These are phyloP conservation scores for Rotaria macrura DNA, from an alignment of 2,888 invertebrate genomes.

Conservation along the genomic window DNA sequence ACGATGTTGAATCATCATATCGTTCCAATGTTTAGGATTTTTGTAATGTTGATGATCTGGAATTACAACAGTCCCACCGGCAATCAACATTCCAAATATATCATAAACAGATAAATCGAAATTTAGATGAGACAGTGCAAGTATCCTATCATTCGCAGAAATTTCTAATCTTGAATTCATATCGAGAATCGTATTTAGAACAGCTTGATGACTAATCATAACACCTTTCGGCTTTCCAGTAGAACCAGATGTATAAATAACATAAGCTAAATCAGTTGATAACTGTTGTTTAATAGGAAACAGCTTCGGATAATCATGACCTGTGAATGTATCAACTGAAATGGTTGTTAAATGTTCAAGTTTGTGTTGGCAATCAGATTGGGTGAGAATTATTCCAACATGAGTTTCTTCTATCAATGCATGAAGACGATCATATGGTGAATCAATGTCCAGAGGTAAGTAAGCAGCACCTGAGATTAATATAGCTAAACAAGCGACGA, in stretches of 20 bases:
- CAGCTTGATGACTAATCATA: constrained; percentile 16
- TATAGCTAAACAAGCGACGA: neutral
- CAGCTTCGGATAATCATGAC: too few relatives aligned
- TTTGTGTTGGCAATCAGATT: neutral
- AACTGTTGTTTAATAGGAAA: neutral
- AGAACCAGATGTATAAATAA: constrained; percentile 9
- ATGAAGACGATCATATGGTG: neutral
- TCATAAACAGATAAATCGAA: constrained; percentile 20
- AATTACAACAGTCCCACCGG: neutral
- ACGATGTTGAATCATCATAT: neutral
- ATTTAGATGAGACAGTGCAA: constrained; percentile 7
- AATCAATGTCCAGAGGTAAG: neutral
- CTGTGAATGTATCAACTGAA: neutral
- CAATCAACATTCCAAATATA: too few relatives aligned
- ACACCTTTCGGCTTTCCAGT: constrained; percentile 23
- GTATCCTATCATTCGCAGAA: neutral
- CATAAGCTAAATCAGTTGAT: neutral
- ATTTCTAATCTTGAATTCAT: neutral
- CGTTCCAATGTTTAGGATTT: neutral
- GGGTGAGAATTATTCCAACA: neutral
- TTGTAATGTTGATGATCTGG: neutral
- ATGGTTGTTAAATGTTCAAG: neutral
- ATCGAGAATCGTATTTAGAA: constrained; percentile 7
- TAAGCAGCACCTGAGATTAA: neutral
- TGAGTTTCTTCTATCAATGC: neutral